Percentiles rank a stretch among this genome's conserved stretches.
Evolutionary conservation across 53 echinoderm and acorn worm species (phyloP).

Genomic region (Temnopleurus reevesii): DNA sequence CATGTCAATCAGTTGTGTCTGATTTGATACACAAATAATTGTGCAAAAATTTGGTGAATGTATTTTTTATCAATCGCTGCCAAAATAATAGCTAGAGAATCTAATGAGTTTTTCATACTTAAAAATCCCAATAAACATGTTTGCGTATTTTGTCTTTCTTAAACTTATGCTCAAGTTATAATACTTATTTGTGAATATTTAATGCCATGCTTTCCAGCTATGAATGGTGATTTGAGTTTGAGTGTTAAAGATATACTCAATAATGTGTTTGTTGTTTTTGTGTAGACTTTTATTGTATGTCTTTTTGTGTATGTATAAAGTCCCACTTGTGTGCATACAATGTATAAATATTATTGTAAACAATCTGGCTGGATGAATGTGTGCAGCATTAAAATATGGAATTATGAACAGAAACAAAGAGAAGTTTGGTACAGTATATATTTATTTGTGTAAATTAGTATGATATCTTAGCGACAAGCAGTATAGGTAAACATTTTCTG

Average conservation of each 20-base stretch:
- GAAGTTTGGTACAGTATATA: not conserved
- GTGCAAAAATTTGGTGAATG: not conserved
- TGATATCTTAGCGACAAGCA: too few relatives aligned
- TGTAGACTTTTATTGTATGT: not conserved
- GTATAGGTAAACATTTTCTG: too few relatives aligned
- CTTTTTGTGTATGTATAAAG: slow-evolving; percentile 17
- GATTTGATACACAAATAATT: too few relatives aligned
- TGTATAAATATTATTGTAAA: slow-evolving; percentile 33
- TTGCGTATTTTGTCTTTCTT: slow-evolving; percentile 23
- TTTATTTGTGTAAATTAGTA: slow-evolving; percentile 1
- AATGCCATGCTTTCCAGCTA: slow-evolving; percentile 33
- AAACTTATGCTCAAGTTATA: slow-evolving; percentile 1
- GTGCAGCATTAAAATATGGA: slow-evolving; percentile 56
- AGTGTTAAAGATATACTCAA: not conserved
- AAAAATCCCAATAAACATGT: not conserved
- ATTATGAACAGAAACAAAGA: slow-evolving; percentile 6
- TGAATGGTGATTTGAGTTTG: slow-evolving; percentile 20
- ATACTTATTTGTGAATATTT: not conserved
- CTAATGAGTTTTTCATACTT: not conserved
- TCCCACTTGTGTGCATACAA: slow-evolving; percentile 43
- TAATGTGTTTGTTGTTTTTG: not conserved
- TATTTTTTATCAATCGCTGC: slow-evolving; percentile 7
- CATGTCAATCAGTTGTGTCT: not conserved
- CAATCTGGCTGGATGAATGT: slow-evolving; percentile 25
- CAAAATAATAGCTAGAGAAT: not conserved